Evolutionary conservation across 2,888 invertebrate genomes (phyloP).

Genomic region (Dioctria linearis): DNA sequence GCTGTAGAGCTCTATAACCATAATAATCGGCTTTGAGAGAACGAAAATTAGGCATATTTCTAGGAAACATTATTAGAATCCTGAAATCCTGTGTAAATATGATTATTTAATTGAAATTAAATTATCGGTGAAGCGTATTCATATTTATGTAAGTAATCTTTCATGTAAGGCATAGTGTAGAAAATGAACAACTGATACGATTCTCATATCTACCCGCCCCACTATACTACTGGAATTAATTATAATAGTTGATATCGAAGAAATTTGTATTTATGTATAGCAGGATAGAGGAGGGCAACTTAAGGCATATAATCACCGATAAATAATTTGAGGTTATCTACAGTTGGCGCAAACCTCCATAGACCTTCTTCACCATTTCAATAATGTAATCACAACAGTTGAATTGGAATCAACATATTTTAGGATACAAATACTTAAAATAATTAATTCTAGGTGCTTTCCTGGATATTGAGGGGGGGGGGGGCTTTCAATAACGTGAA

Average conservation of each 20-base stretch:
- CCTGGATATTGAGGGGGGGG: too few species aligned
- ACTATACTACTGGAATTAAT: not conserved
- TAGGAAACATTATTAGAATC: not conserved
- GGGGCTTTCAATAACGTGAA: too few species aligned
- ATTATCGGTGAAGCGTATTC: not conserved
- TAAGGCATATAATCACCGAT: too few species aligned
- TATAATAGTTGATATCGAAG: not conserved
- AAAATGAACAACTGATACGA: constrained; percentile 11
- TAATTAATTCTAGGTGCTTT: too few species aligned
- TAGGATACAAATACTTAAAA: too few species aligned
- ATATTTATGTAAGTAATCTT: constrained; percentile 6
- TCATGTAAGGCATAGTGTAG: not conserved
- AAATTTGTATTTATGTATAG: constrained; percentile 6
- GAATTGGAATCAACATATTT: too few species aligned
- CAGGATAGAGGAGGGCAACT: too few species aligned
- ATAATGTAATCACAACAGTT: too few species aligned
- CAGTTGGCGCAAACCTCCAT: too few species aligned
- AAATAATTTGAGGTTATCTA: too few species aligned
- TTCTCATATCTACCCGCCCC: not conserved
- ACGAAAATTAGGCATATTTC: not conserved
- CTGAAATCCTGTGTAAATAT: not conserved
- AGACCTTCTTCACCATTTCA: too few species aligned
- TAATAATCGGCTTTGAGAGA: not conserved
- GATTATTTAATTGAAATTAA: not conserved
- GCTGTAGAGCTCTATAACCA: too few species aligned